Conservation (phyloP, 2,888 invertebrate species). For the Eilema griseolum region DNA sequence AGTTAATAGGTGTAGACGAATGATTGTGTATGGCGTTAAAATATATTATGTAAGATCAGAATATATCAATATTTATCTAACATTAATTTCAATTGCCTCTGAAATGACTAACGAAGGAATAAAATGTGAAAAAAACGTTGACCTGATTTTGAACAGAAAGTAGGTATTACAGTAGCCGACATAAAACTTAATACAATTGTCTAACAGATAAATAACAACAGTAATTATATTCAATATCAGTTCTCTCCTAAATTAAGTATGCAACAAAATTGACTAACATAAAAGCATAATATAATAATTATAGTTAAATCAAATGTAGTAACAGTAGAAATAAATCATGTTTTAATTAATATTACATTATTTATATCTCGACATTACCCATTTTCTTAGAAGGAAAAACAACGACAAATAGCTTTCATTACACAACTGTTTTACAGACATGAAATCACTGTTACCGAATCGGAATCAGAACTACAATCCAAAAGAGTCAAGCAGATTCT, state of each 20-base stretch:
- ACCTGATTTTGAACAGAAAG: conserved; percentile 22
- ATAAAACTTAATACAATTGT: conserved; percentile 21
- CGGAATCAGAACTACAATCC: background rate
- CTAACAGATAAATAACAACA: conserved; percentile 27
- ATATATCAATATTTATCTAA: conserved; percentile 55
- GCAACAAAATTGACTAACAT: background rate
- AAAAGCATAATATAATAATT: background rate
- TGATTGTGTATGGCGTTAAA: conserved; percentile 28
- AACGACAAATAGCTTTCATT: no score
- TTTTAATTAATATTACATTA: background rate
- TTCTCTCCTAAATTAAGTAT: background rate
- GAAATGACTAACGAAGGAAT: conserved; percentile 26
- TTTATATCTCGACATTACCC: background rate
- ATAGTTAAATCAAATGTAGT: background rate
- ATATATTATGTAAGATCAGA: conserved; percentile 52
- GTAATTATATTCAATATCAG: conserved; percentile 20
- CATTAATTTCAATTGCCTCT: conserved; percentile 47
- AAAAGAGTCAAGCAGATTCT: conserved; percentile 22
- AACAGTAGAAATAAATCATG: background rate
- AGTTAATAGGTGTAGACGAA: conserved; percentile 28
- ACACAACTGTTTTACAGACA: background rate
- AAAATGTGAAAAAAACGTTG: conserved; percentile 21
- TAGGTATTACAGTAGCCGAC: conserved; percentile 4
- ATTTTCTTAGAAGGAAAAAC: background rate
- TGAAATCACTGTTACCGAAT: background rate